Percentiles rank a stretch among this genome's conserved stretches.
These are phyloP conservation scores for Lasioglossum morio DNA, from an alignment of 2,888 invertebrate species.

Conservation along the genomic window DNA sequence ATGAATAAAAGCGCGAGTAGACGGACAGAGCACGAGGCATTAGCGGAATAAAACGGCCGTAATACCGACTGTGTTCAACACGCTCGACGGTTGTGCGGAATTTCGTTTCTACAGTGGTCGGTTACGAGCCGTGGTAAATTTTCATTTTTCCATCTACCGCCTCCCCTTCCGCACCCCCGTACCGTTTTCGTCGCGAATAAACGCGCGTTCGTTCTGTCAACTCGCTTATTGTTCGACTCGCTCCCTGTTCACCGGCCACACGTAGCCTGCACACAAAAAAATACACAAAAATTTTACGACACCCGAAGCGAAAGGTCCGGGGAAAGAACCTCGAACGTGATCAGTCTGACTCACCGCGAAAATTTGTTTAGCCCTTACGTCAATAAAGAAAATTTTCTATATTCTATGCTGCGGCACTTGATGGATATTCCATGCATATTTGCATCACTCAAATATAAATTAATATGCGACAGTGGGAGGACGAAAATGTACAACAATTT, in stretches of 20 bases:
- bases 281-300: not conserved
- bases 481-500: too few species aligned
- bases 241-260: not conserved
- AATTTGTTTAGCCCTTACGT: not conserved
- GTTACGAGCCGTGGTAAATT: constrained; percentile 62
- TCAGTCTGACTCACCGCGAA: not conserved
- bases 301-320: not conserved
- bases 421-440: too few species aligned
- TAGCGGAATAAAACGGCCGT: constrained; percentile 71
- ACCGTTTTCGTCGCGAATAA: constrained; percentile 34
- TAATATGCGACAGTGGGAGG: too few species aligned
- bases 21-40: constrained; percentile 68
- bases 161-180: not conserved
- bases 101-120: constrained; percentile 66
- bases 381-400: not conserved
- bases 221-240: constrained; percentile 35
- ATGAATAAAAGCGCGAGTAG: constrained; percentile 71
- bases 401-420: not conserved
- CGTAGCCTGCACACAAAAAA: not conserved
- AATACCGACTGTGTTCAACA: constrained; percentile 72
- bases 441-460: too few species aligned
- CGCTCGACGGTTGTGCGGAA: constrained; percentile 69
- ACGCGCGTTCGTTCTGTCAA: constrained; percentile 48
- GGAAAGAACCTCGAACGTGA: not conserved
- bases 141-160: constrained; percentile 51